Base-by-base conservation (phyloP, 2,888 invertebrate species). In the Dynastes hyllus region DNA sequence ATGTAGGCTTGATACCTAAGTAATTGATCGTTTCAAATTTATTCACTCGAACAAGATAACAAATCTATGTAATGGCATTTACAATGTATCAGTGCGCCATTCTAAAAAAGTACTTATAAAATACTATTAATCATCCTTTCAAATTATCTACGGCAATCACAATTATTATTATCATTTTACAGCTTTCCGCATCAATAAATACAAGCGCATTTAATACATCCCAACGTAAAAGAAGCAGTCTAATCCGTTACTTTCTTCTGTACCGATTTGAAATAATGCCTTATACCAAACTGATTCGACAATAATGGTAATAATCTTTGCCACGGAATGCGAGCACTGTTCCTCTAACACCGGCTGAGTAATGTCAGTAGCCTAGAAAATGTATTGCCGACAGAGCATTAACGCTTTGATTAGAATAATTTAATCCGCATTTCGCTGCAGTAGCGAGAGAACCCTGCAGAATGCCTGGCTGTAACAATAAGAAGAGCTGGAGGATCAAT, bases 231-330 rank as follows among this genome's bases (percentile, higher is more conserved):
- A 61, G 73, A 73, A 73, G 58, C 73, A 45, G 16, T 61, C 9
- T 22, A 37, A 40, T 73, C 73, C 73, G 73, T 73, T 73, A 73
- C 73, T 73, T 61, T 73, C 73, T 61, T 73, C 58, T 45, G 32
- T 16, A 9, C 58, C 45, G 58, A 58, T 22, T 40, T 58, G 58
- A 73, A 73, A 73, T 71, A 71, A 55, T 73, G 53, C 40, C 37
- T 73, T 40, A 22, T 58, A 37, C 22, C 58, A 61, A 73, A 73
- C 16, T 61, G 58, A 73, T 73, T 73, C 73, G 40, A 61, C 61
- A 73, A 73, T 58, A 73, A 70, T 71, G 29, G 61, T 73, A 73
- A 73, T 73, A 73, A 73, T 73, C 55, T 32, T 40, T 58, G 71
- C 16, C 73, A 73, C 40, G 58, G 73, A 61, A 58, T 61, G 53